Percentiles rank a stretch among this genome's conserved stretches.
Conservation (phyloP, 1,140 invertebrate species). For the Plectrocnemia conspersa region DNA sequence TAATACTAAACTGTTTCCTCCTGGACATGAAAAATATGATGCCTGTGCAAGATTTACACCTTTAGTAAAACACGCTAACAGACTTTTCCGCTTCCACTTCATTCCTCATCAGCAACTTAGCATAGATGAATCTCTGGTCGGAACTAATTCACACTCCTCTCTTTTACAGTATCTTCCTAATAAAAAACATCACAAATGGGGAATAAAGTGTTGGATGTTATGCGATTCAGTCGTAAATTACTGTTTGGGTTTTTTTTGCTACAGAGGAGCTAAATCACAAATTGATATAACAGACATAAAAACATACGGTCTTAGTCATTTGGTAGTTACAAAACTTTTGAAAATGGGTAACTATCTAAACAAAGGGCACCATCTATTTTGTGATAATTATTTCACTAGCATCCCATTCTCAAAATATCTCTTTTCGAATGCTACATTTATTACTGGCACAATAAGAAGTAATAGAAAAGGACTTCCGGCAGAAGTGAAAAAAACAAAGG, state of each 20-base stretch:
- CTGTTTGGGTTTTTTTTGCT: conserved; percentile 35
- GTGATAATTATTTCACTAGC: conserved; percentile 33
- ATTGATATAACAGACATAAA: conserved; percentile 29
- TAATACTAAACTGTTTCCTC: conserved; percentile 27
- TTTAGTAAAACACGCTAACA: conserved; percentile 37
- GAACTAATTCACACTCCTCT: conserved; percentile 29
- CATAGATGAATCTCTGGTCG: conserved; percentile 35
- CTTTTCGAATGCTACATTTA: conserved; percentile 20
- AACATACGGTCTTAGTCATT: conserved; percentile 34
- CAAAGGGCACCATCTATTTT: conserved; percentile 36
- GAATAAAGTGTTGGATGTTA: conserved; percentile 37
- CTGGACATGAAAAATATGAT: conserved; percentile 33
- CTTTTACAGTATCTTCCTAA: conserved; percentile 37
- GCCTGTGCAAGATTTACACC: conserved; percentile 36
- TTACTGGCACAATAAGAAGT: conserved; percentile 31
- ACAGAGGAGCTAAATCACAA: conserved; percentile 28
- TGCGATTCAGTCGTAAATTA: conserved; percentile 35
- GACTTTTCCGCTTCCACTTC: conserved; percentile 35
- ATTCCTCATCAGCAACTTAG: conserved; percentile 35
- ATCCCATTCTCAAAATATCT: conserved; percentile 24
- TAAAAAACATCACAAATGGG: too few relatives aligned
- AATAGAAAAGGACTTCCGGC: conserved; percentile 33
- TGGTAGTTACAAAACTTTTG: conserved; percentile 36
- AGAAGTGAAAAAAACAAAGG: too few relatives aligned
- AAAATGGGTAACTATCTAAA: conserved; percentile 35